A percentile compares a stretch with the other conserved stretches of the same genome.
phyloP scores from a whole-genome alignment of 2,113 vertebrate species.

The Gallinago jamesoni region DNA sequence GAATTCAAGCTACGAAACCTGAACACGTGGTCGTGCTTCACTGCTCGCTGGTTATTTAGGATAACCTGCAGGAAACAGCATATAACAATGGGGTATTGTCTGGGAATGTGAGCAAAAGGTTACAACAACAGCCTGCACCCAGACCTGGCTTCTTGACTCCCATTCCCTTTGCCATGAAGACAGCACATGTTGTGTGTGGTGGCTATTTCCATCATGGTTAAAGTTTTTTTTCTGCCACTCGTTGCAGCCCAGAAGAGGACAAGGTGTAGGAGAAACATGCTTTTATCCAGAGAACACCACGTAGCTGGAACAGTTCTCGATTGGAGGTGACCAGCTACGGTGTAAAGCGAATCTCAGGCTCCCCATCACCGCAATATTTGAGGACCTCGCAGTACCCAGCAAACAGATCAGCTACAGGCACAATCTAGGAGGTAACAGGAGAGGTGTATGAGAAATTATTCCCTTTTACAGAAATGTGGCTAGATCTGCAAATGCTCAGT shows the following conservation, averaged over 20 bases:
- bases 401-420: neutral
- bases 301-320: neutral
- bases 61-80: conserved; percentile 22
- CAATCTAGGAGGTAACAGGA: neutral
- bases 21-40: neutral
- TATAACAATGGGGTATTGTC: conserved; percentile 20
- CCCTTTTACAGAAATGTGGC: neutral
- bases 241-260: neutral
- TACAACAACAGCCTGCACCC: neutral
- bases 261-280: neutral
- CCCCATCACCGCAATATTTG: neutral
- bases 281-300: neutral
- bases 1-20: conserved; percentile 1
- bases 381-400: neutral
- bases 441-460: neutral
- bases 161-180: conserved; percentile 1
- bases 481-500: neutral
- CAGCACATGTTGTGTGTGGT: neutral
- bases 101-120: conserved; percentile 46
- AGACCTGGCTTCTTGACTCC: conserved; percentile 3
- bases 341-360: neutral
- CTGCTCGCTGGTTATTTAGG: neutral
- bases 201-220: neutral
- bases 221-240: neutral
- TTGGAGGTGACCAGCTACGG: neutral